Percentiles rank a stretch among this genome's conserved stretches.
Conservation (phyloP, 2,888 invertebrate species). For the Holacanthella duospinosa region DNA sequence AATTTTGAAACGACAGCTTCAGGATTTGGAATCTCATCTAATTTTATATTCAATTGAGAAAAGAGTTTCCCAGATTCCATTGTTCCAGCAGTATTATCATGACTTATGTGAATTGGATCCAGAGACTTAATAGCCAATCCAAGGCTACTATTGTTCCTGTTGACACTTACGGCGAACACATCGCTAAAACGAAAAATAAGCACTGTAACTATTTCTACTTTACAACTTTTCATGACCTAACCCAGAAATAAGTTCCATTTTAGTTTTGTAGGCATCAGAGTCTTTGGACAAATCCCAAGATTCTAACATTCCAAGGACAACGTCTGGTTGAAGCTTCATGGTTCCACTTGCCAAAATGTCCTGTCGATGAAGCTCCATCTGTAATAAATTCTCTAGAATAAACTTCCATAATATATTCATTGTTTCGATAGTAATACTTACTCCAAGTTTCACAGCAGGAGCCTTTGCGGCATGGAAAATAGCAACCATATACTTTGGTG, state of each 20-base stretch:
- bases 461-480: constrained; percentile 22
- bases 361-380: constrained; percentile 16
- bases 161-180: constrained; percentile 22
- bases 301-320: constrained; percentile 22
- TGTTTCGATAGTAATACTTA: too few species aligned
- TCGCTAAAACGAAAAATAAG: constrained; percentile 1
- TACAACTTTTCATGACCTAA: too few species aligned
- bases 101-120: constrained; percentile 25
- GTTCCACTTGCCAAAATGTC: constrained; percentile 26
- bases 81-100: constrained; percentile 17
- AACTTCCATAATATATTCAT: too few species aligned
- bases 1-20: constrained; percentile 29
- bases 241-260: constrained; percentile 17
- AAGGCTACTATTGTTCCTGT: constrained; percentile 22
- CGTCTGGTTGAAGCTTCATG: constrained; percentile 15
- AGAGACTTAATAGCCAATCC: constrained; percentile 16
- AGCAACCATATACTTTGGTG: constrained; percentile 28
- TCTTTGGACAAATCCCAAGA: constrained; percentile 14
- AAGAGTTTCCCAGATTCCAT: constrained; percentile 26
- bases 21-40: constrained; percentile 12
- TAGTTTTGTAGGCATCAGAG: constrained; percentile 12
- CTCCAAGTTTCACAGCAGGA: constrained; percentile 11
- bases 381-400: too few species aligned
- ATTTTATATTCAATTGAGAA: constrained; percentile 16
- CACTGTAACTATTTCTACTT: too few species aligned